phyloP scores from a whole-genome alignment of 2,888 invertebrate genomes.

The Acronicta psi region DNA sequence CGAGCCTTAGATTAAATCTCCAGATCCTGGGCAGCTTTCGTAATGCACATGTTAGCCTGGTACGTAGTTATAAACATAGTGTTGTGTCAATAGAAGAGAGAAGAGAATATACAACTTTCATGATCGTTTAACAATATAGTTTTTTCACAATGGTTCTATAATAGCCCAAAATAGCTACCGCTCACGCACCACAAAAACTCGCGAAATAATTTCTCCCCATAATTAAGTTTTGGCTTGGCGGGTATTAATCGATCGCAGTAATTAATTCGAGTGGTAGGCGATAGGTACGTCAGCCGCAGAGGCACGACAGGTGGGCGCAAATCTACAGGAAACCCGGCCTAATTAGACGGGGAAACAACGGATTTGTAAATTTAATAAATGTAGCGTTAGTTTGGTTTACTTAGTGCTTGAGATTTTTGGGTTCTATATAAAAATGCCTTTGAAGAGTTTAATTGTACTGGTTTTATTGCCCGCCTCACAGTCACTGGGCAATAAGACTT shows the following conservation, averaged over 20 bases:
- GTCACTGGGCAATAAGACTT: too few species aligned
- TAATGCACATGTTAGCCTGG: too few species aligned
- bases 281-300: constrained; percentile 81
- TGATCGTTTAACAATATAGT: not conserved
- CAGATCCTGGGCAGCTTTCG: too few species aligned
- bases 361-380: constrained; percentile 62
- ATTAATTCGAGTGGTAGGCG: constrained; percentile 82
- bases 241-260: constrained; percentile 84
- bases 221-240: constrained; percentile 76
- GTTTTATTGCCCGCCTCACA: too few species aligned
- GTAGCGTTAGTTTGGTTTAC: constrained; percentile 62
- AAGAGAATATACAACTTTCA: too few species aligned
- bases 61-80: not conserved
- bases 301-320: constrained; percentile 83
- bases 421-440: not conserved
- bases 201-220: constrained; percentile 74
- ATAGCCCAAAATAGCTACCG: constrained; percentile 13
- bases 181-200: constrained; percentile 61
- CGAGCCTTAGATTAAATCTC: too few species aligned
- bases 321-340: constrained; percentile 84
- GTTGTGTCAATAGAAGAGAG: not conserved
- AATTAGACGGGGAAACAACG: constrained; percentile 68
- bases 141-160: not conserved
- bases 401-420: not conserved
- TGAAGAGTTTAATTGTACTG: not conserved